Evolutionary conservation across 1,140 invertebrate species (phyloP), one percentile per base, ranked within the genome.

Genomic region (Hormaphis cornu): DNA sequence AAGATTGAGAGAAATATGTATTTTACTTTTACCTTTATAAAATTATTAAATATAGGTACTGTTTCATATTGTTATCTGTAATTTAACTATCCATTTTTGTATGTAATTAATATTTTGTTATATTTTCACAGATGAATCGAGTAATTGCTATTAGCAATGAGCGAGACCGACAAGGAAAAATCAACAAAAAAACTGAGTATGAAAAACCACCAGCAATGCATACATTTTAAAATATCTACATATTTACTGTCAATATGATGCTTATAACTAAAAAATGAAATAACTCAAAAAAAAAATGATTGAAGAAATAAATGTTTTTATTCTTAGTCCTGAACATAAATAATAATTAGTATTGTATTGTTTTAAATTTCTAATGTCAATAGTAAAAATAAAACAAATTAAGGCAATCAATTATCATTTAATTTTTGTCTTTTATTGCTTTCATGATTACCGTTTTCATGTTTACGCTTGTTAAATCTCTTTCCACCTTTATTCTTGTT

Each of bases 201-300:
- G 44, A 66, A 66, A 50, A 66, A 22, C 61, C 61, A n/a, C 61
- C 61, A 16, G 61, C 18, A 20, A 66, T 66, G 61, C 61, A 66
- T 16, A 16, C 44, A 24, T 35, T 33, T 35, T 66, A 66, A 40
- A 35, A 7, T 16, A 30, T 40, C 48, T 12, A 63, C 1, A 24
- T 30, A 5, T 50, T 28, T 66, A 2, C 35, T 33, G 3, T 26
- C 10, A 16, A 18, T 28, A 42, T 0, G 14, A 10, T 40, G 16
- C 10, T 56, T 56, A 56, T 22, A 52, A 26, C 26, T 52, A 24
- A n/a, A n/a, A 54, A 54, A 33, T n/a, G 16, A 54, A 33, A 12
- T 37, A 14, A 35, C 18, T 58, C 5, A 35, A 56, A n/a, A 35
- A 20, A 18, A 3, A n/a, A n/a, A n/a, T n/a, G n/a, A 33, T 35